These are phyloP conservation scores for Tachycineta bicolor DNA, from an alignment of 2,113 vertebrate genomes.

Conservation along the genomic window DNA sequence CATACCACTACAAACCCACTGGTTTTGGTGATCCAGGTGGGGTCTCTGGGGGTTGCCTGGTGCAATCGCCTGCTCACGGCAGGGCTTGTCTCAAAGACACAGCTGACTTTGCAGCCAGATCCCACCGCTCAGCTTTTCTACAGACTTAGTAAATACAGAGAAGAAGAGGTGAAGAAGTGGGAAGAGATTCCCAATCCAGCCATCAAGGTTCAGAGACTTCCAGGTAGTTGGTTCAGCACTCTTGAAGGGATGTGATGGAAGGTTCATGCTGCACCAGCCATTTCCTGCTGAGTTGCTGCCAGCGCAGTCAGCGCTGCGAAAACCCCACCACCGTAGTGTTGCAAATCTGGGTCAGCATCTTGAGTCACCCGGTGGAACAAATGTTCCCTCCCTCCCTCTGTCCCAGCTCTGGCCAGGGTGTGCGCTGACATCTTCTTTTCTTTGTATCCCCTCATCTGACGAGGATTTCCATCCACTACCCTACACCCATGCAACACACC, in stretches of 20 bases:
- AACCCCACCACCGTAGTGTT: background rate
- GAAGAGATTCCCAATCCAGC: background rate
- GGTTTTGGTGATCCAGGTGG: background rate
- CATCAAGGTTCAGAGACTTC: background rate
- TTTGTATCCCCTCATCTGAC: background rate
- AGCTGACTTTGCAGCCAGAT: background rate
- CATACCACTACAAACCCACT: background rate
- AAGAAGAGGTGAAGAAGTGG: background rate
- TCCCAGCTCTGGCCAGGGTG: background rate
- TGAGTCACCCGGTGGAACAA: background rate
- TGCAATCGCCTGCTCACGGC: background rate
- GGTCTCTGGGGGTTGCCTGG: background rate
- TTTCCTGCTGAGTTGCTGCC: background rate
- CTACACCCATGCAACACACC: background rate
- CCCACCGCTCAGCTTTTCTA: background rate
- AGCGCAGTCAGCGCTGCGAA: fast-evolving
- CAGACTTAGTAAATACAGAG: background rate
- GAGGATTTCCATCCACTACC: background rate
- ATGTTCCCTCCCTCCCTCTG: background rate
- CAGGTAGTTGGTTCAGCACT: background rate
- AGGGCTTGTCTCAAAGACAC: background rate
- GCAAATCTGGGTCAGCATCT: background rate
- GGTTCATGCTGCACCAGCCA: background rate
- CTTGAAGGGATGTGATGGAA: background rate
- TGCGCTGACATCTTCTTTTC: background rate